Percentiles rank a stretch among this genome's conserved stretches.
Conservation (phyloP, 2,888 invertebrate genomes). For the Fragum fragum region DNA sequence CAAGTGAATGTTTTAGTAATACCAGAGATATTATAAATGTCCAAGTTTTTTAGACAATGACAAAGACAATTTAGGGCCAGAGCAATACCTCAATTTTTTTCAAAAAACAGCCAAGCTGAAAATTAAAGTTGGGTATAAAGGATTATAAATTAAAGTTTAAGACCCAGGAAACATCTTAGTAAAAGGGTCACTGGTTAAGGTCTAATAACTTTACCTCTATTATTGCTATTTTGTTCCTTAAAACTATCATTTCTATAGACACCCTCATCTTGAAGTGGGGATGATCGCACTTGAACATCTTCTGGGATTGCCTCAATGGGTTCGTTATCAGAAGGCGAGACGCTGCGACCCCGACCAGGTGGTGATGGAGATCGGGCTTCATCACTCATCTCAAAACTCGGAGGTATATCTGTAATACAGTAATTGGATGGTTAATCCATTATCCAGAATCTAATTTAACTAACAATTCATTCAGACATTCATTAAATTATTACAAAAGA, state of each 20-base stretch:
- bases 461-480: background rate
- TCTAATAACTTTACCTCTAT: conserved; percentile 34
- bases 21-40: too few relatives aligned
- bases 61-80: too few relatives aligned
- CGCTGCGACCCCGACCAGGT: conserved; percentile 56
- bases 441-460: background rate
- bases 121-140: too few relatives aligned
- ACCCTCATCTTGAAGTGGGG: conserved; percentile 10
- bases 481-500: too few relatives aligned
- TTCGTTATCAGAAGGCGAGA: conserved; percentile 55
- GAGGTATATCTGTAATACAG: conserved; percentile 44
- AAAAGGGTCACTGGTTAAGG: too few relatives aligned
- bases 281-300: conserved; percentile 25
- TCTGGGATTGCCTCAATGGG: conserved; percentile 53
- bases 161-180: too few relatives aligned
- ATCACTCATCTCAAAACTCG: conserved; percentile 40
- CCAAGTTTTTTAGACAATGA: too few relatives aligned
- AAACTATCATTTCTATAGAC: conserved; percentile 39
- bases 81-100: too few relatives aligned
- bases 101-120: too few relatives aligned
- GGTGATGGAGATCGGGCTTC: conserved; percentile 49
- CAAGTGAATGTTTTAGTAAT: too few relatives aligned
- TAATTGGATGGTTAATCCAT: too few relatives aligned
- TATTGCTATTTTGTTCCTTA: conserved; percentile 31
- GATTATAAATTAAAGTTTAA: too few relatives aligned